Percentiles rank a stretch among this genome's conserved stretches.
These are phyloP conservation scores for Petrocephalus sullivani DNA, from an alignment of 2,797 vertebrate species.

Conservation along the genomic window DNA sequence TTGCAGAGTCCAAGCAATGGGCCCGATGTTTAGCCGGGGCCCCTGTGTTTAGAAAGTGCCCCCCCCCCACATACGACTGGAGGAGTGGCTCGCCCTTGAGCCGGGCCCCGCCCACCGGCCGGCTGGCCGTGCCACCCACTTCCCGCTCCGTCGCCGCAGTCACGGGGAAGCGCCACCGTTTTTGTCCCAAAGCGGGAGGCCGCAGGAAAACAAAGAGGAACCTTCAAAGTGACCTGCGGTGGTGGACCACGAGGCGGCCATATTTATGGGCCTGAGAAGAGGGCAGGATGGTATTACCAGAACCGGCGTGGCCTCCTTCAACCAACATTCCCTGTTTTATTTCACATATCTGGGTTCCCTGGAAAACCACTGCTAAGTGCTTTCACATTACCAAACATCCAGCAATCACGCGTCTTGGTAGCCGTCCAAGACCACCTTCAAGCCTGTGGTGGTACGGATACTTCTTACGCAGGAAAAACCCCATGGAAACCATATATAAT, in stretches of 20 bases:
- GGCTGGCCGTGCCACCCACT: not conserved
- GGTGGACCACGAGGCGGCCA: slow-evolving; percentile 36
- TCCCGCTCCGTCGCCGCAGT: not conserved
- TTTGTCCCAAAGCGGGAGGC: slow-evolving; percentile 46
- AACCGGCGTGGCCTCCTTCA: slow-evolving; percentile 27
- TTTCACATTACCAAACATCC: slow-evolving; percentile 78
- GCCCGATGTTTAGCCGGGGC: not conserved
- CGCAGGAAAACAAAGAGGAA: slow-evolving; percentile 43
- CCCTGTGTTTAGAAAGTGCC: not conserved
- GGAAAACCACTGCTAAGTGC: slow-evolving; percentile 81
- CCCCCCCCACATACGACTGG: not conserved
- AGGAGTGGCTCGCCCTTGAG: not conserved
- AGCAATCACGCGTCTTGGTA: slow-evolving; percentile 65
- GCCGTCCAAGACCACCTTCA: slow-evolving; percentile 82
- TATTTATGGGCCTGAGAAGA: not conserved
- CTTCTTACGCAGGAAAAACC: not conserved
- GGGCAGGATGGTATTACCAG: slow-evolving; percentile 10
- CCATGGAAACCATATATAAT: not conserved
- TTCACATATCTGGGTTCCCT: slow-evolving; percentile 57
- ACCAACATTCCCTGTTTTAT: slow-evolving; percentile 52
- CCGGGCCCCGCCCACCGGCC: not conserved
- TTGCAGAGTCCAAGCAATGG: slow-evolving; percentile 12
- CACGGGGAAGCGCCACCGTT: not conserved
- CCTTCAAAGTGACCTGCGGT: slow-evolving; percentile 46
- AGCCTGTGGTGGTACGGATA: slow-evolving; percentile 38